Evolutionary conservation across 2,888 invertebrate species (phyloP).

Genomic region (Drosophila maculinotata): DNA sequence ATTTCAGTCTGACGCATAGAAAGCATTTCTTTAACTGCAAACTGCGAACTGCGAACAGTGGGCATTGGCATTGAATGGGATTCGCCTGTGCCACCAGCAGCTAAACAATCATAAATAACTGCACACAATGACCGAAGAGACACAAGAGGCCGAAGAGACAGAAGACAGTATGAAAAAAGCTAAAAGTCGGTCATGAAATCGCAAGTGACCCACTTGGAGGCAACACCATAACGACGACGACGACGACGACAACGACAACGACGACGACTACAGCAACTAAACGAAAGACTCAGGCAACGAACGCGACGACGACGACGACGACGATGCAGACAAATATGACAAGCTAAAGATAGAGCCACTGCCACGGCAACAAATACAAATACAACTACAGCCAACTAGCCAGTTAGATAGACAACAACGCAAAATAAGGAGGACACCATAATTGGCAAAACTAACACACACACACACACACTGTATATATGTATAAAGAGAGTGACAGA

Average conservation of each 20-base stretch:
- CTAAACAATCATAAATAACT: slow-evolving; percentile 74
- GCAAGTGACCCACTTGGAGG: slow-evolving; percentile 84
- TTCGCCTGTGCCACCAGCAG: slow-evolving; percentile 50
- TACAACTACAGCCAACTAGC: slow-evolving; percentile 42
- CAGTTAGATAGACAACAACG: slow-evolving; percentile 63
- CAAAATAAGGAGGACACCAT: slow-evolving; percentile 81
- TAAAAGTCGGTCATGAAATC: slow-evolving; percentile 85
- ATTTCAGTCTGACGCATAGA: slow-evolving; percentile 38
- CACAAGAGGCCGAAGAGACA: slow-evolving; percentile 24
- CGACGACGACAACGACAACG: slow-evolving; percentile 18
- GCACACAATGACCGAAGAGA: slow-evolving; percentile 42
- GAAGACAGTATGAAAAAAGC: slow-evolving; percentile 45
- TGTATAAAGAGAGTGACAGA: slow-evolving; percentile 19
- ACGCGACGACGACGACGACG: slow-evolving; percentile 61
- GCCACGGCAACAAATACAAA: slow-evolving; percentile 51
- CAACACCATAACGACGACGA: slow-evolving; percentile 57
- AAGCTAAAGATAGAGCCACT: slow-evolving; percentile 67
- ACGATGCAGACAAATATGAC: slow-evolving; percentile 79
- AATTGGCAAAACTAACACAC: slow-evolving; percentile 76
- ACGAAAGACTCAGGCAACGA: slow-evolving; percentile 77
- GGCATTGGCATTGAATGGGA: slow-evolving; percentile 60
- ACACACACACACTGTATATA: slow-evolving; percentile 11
- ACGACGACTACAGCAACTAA: slow-evolving; percentile 39
- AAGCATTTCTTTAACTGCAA: slow-evolving; percentile 57
- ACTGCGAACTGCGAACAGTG: slow-evolving; percentile 25